These are phyloP conservation scores for Periphyllus acericola DNA, from an alignment of 2,888 invertebrate genomes.

Conservation along the genomic window DNA sequence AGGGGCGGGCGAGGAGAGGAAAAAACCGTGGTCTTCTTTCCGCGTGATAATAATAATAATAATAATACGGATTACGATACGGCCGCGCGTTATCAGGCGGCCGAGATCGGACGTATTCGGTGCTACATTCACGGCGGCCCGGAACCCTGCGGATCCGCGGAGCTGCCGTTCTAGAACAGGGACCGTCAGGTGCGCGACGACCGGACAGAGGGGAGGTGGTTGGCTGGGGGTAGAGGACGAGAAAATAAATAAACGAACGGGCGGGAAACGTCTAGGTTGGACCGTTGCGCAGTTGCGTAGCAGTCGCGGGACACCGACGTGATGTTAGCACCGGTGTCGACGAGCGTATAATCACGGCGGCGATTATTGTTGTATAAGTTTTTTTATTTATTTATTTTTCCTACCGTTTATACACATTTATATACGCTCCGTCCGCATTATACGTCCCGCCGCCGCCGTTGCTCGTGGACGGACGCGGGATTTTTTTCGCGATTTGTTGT, in stretches of 20 bases:
- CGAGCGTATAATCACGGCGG: constrained; percentile 44
- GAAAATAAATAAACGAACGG: not conserved
- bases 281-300: too few relatives aligned
- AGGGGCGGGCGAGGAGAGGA: not conserved
- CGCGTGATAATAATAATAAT: constrained; percentile 18
- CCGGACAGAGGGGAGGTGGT: too few relatives aligned
- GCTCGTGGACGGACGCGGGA: constrained; percentile 30
- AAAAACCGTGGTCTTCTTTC: not conserved
- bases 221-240: not conserved
- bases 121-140: not conserved
- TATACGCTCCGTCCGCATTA: constrained; percentile 26
- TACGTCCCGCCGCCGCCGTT: constrained; percentile 40
- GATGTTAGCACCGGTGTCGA: constrained; percentile 16
- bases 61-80: not conserved
- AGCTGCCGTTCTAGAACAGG: not conserved
- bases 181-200: not conserved
- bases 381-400: constrained; percentile 37
- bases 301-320: not conserved
- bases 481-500: too few relatives aligned
- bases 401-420: constrained; percentile 56
- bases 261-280: not conserved
- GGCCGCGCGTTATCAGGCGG: constrained; percentile 2
- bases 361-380: constrained; percentile 45
- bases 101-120: not conserved
- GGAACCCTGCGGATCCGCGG: not conserved